Evolutionary conservation across 2,113 vertebrate genomes (phyloP), one percentile per base, ranked within the genome.

Genomic region (Nothobranchius furzeri): DNA sequence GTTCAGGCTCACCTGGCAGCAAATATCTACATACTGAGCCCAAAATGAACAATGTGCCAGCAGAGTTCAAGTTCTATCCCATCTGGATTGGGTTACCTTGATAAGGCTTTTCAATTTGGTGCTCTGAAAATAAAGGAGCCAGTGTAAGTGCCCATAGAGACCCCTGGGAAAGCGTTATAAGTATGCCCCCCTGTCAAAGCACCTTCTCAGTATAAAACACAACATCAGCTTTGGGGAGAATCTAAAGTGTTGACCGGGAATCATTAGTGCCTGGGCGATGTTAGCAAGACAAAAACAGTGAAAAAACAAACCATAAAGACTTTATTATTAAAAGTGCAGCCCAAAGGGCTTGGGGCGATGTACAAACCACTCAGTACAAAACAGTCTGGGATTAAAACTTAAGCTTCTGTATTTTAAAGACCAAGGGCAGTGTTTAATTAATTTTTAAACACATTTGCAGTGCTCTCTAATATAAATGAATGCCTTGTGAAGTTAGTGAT

Each of bases 71-170:
- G 17, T 68, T 73, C 66, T 79, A 51, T 49, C 74, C 79, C 68
- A 82, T 68, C 52, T 78, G 85, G 70, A 61, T 83, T 78, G 64
- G 65, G 82, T 88, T 87, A 87, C 81, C 61, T 64, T 47, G 68
- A 85, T 86, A 85, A 82, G 64, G 36, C 64, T 79, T 56, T 69
- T 66, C 52, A 85, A 59, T 77, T 69, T 78, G 70, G 79, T 70
- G 61, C 46, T 30, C 71, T 70, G 70, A 12, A 73, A 61, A 84
- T 83, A 84, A 82, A 81, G 71, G 60, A 56, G 43, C 56, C 68
- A 68, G 76, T 87, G 75, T 86, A 53, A 52, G 40, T 61, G 49
- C 35, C 64, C 53, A 69, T 7, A 24, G 59, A 78, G 63, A 50
- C 46, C 63, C 74, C 56, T 60, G 68, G 65, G 78, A 85, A 85